phyloP scores from a whole-genome alignment of 2,113 vertebrate genomes.

The Sphyrna mokarran region DNA sequence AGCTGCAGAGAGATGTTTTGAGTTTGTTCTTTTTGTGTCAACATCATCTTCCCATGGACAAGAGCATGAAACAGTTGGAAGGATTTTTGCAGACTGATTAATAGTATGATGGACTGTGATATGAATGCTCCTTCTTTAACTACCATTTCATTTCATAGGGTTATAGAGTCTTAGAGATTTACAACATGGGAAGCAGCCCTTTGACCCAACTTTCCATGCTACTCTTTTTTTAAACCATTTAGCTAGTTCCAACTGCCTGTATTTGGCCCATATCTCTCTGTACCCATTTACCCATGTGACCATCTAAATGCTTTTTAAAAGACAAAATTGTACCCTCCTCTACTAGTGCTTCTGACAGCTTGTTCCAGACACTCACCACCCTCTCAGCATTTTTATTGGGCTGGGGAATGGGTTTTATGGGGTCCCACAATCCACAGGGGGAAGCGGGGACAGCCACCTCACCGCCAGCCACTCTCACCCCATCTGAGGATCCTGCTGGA shows the following conservation, averaged over 20 bases:
- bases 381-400: no score
- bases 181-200: no score
- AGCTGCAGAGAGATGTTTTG: background rate
- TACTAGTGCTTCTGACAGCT: no score
- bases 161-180: no score
- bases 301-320: no score
- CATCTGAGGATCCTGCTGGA: background rate
- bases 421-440: background rate
- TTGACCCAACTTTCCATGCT: no score
- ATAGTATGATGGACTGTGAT: background rate
- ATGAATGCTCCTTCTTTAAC: background rate
- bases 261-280: no score
- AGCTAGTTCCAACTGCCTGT: no score
- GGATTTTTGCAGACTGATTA: background rate
- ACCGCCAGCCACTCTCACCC: background rate
- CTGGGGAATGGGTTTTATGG: background rate
- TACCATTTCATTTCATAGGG: background rate
- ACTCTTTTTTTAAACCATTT: no score
- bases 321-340: no score
- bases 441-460: background rate
- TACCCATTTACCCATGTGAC: no score
- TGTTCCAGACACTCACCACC: no score
- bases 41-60: background rate
- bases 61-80: background rate
- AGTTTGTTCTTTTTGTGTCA: background rate